Percentiles rank a stretch among this genome's conserved stretches.
These are phyloP conservation scores for Cancer borealis DNA, from an alignment of 2,888 invertebrate species.

Conservation along the genomic window DNA sequence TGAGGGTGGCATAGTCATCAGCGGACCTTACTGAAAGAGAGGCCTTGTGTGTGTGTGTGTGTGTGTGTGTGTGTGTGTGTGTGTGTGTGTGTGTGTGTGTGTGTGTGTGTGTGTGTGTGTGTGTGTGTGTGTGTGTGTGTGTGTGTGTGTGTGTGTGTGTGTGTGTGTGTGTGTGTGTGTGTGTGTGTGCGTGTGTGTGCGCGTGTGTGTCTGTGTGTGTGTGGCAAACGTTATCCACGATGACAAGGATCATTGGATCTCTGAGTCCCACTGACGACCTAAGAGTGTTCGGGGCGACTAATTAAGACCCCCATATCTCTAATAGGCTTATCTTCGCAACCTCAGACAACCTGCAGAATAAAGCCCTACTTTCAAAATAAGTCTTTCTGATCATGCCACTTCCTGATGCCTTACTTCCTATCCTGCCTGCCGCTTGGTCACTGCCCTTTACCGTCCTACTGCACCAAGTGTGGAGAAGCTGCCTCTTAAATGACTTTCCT, in stretches of 20 bases:
- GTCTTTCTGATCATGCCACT: neutral
- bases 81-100: too few species aligned
- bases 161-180: too few species aligned
- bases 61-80: too few species aligned
- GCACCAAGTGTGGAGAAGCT: neutral
- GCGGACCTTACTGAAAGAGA: too few species aligned
- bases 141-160: too few species aligned
- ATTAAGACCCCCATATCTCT: neutral
- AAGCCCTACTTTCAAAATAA: neutral
- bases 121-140: too few species aligned
- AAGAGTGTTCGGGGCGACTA: neutral
- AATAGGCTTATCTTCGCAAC: neutral
- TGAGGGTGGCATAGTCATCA: neutral
- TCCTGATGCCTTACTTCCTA: neutral
- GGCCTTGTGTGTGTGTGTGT: too few species aligned
- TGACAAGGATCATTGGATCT: neutral
- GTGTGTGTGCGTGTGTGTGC: too few species aligned
- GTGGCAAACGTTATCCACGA: neutral
- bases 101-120: too few species aligned
- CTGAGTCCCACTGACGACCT: neutral
- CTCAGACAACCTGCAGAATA: neutral
- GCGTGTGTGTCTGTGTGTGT: too few species aligned
- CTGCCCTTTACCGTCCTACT: neutral
- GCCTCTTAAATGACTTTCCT: neutral
- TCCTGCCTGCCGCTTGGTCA: neutral